Percentiles rank a stretch among this genome's conserved stretches.
Evolutionary conservation across 2,797 vertebrate genomes (phyloP).

Genomic region (Enteromius paludinosus): DNA sequence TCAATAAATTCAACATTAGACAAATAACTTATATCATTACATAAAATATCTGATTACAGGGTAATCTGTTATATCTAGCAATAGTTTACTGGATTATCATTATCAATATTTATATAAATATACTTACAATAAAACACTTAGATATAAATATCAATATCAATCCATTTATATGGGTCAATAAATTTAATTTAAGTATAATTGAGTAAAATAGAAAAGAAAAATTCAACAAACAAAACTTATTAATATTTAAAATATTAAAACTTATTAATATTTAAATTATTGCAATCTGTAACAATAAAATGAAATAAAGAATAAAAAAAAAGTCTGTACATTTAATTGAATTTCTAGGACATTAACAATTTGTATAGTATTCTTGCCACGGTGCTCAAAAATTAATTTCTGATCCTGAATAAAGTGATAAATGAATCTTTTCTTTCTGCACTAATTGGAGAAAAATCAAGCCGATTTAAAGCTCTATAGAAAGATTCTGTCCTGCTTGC

Average conservation of each 20-base stretch:
- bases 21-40: no score
- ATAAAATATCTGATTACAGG: no score
- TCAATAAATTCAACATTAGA: no score
- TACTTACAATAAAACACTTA: no score
- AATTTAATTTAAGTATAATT: no score
- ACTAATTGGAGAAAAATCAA: constrained; percentile 25
- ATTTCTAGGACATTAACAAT: background rate
- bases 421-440: constrained; percentile 4
- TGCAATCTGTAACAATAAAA: background rate
- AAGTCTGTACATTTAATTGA: background rate
- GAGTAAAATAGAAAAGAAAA: no score
- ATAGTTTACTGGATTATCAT: no score
- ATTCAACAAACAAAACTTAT: no score
- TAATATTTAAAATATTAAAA: no score
- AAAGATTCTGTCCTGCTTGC: constrained; percentile 70
- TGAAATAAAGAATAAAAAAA: background rate
- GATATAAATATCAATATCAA: background rate
- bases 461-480: constrained; percentile 47
- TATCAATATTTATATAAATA: no score
- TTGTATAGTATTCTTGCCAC: background rate
- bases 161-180: background rate
- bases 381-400: background rate
- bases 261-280: no score
- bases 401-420: background rate
- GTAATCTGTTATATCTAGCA: no score